Evolutionary conservation across 2,113 vertebrate genomes (phyloP).

Genomic region (Miniopterus natalensis): DNA sequence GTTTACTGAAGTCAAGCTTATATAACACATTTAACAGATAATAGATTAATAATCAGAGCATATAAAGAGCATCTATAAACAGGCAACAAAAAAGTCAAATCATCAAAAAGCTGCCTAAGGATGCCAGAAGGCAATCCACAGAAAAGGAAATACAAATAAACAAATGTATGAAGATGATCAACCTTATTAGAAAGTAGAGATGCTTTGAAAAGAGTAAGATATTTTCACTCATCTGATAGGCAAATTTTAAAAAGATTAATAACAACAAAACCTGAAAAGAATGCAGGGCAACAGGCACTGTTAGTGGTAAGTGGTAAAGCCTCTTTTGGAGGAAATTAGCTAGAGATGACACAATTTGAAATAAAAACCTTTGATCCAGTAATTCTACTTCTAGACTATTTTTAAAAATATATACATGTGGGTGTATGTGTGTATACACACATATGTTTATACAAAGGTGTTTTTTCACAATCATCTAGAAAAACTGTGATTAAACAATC

Average conservation of each 20-base stretch:
- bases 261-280: conserved; percentile 43
- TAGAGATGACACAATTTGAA: conserved; percentile 9
- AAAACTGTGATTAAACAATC: conserved; percentile 31
- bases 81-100: conserved; percentile 31
- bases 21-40: conserved; percentile 42
- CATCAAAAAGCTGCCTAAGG: conserved; percentile 42
- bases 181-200: conserved; percentile 39
- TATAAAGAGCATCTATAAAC: conserved; percentile 29
- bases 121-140: conserved; percentile 45
- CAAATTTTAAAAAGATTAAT: conserved; percentile 49
- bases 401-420: neutral
- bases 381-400: conserved; percentile 50
- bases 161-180: neutral
- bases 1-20: conserved; percentile 9
- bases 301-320: conserved; percentile 41
- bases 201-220: neutral
- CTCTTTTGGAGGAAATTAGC: neutral
- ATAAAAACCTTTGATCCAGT: conserved; percentile 58
- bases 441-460: neutral
- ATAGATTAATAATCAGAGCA: conserved; percentile 6
- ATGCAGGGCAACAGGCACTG: neutral
- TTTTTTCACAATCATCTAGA: conserved; percentile 13
- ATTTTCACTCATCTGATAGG: neutral
- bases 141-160: conserved; percentile 67
- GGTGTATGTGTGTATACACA: neutral